A percentile compares a stretch with the other conserved stretches of the same genome.
Evolutionary conservation across 2,888 invertebrate species (phyloP).

Genomic region (Euspilapteryx auroguttella): DNA sequence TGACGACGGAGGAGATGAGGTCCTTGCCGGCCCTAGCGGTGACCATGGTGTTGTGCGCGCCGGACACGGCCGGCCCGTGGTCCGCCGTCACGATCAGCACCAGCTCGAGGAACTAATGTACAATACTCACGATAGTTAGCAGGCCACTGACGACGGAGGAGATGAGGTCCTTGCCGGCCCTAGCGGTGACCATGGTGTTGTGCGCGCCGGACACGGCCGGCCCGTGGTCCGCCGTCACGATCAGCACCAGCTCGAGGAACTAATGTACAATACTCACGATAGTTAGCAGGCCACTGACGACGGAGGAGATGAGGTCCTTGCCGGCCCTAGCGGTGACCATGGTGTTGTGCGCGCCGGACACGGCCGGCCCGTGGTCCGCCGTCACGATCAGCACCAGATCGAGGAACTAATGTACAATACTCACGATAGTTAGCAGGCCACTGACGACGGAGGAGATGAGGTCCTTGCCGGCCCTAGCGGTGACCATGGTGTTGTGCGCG

Average conservation of each 20-base stretch:
- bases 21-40: conserved; percentile 97
- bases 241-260: no score
- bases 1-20: conserved; percentile 92
- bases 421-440: background rate
- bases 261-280: conserved; percentile 88
- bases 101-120: no score
- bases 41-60: conserved; percentile 98
- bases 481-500: background rate
- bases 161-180: background rate
- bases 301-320: conserved; percentile 94
- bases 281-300: conserved; percentile 94
- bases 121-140: background rate
- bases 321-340: conserved; percentile 97
- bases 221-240: no score
- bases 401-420: no score
- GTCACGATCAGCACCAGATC: no score
- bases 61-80: conserved; percentile 98
- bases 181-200: background rate
- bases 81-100: conserved; percentile 92
- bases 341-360: conserved; percentile 98
- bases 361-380: conserved; percentile 98
- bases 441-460: background rate
- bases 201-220: no score
- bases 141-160: background rate
- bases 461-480: background rate